Evolutionary conservation across 1,140 invertebrate genomes (phyloP), one percentile per base, ranked within the genome.

Genomic region (Aphelenchoides besseyi): DNA sequence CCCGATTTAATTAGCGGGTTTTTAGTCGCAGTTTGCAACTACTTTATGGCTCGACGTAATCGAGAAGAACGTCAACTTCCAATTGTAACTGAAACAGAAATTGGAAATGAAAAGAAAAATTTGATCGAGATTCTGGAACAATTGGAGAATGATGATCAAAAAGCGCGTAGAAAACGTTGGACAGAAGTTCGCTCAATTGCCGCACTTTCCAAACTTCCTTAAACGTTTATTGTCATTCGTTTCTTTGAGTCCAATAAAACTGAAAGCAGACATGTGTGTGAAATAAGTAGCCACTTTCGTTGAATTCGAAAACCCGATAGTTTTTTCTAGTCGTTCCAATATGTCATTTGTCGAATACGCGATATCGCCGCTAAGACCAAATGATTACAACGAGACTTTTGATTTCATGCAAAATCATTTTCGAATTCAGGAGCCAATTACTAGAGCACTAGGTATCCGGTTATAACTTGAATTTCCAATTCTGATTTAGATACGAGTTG

Each of bases 401-500:
- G 54, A 54, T 33, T 68, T 68, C 18, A 66, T 68, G 48, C 67
- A 68, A 18, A 23, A 66, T 1, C 54, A 67, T n/a, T 68, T 68
- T 18, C 67, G 67, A 54, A 48, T 68, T 8, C 67, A 68, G 30
- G 67, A 68, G 30, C 67, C 67, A 32, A 68, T 68, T 9, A 68
- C 67, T 23, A 32, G 23, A 2, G 67, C 67, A 5, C 55, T 67
- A 18, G 18, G 64, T 67, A 63, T n/a, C n/a, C 35, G 3, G 2
- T 67, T 62, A n/a, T n/a, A n/a, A n/a, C n/a, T 3, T 2, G 35
- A 2, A 28, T 18, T 26, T 9, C 55, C 3, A 30, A 30, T 62
- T 30, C 35, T 67, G 30, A 26, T 68, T 63, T 68, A 62, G 48
- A 69, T 2, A 61, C 36, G n/a, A 68, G 26, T 12, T 53, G 23